Conservation (phyloP, 1,140 invertebrate genomes). For the Brachionus calyciflorus region DNA sequence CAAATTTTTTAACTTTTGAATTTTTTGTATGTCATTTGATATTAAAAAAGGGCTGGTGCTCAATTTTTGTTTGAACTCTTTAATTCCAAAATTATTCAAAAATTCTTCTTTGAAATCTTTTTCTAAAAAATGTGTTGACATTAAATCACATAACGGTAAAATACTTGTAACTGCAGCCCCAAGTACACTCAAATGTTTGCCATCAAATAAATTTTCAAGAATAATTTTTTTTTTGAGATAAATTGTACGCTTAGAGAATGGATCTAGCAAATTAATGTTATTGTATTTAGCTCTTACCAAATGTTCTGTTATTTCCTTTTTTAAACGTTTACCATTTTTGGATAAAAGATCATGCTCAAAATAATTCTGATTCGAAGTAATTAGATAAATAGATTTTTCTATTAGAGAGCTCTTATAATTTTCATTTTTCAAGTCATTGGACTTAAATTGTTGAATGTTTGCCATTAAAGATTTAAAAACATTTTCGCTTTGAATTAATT, state of each 20-base stretch:
- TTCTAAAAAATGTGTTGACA: background rate
- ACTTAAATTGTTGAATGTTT: background rate
- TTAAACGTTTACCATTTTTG: background rate
- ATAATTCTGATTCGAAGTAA: background rate
- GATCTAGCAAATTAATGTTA: background rate
- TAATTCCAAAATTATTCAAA: conserved; percentile 3
- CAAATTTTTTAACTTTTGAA: background rate
- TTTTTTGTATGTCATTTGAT: background rate
- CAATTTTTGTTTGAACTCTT: background rate
- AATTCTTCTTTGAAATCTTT: conserved; percentile 1
- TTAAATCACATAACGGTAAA: background rate
- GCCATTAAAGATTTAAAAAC: background rate
- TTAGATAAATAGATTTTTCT: background rate
- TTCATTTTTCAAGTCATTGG: background rate
- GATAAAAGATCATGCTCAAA: background rate
- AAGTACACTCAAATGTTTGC: background rate
- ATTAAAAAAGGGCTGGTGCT: background rate
- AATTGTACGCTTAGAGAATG: background rate
- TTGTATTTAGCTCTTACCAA: background rate
- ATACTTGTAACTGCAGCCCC: background rate
- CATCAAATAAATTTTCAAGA: background rate
- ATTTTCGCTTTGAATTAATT: background rate
- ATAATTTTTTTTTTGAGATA: conserved; percentile 31
- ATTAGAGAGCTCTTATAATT: background rate
- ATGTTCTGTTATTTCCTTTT: background rate